phyloP scores from a whole-genome alignment of 2,888 invertebrate genomes.

The Colostygia pectinataria region DNA sequence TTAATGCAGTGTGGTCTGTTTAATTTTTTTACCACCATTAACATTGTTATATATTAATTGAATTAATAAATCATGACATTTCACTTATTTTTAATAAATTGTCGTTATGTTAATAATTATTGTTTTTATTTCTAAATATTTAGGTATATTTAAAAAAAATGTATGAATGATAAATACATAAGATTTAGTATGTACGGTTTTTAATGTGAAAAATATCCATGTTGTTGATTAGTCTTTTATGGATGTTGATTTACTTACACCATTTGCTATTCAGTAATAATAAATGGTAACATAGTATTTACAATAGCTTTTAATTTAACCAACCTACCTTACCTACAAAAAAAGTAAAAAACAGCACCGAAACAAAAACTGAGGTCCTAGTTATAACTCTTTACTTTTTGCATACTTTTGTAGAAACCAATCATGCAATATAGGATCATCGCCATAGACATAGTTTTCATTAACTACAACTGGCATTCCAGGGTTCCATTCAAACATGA shows the following conservation, averaged over 20 bases:
- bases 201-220: conserved; percentile 72
- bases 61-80: conserved; percentile 53
- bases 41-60: no score
- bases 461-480: conserved; percentile 54
- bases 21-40: no score
- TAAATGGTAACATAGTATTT: conserved; percentile 74
- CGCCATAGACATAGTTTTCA: conserved; percentile 55
- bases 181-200: conserved; percentile 61
- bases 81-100: conserved; percentile 64
- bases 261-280: conserved; percentile 80
- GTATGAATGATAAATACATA: conserved; percentile 54
- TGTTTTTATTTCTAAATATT: conserved; percentile 55
- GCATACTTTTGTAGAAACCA: conserved; percentile 61
- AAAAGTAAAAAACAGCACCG: no score
- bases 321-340: no score
- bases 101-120: conserved; percentile 60
- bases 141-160: conserved; percentile 60
- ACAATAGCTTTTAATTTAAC: conserved; percentile 31
- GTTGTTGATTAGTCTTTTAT: conserved; percentile 82
- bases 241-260: conserved; percentile 82
- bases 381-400: conserved; percentile 22
- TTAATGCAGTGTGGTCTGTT: background rate
- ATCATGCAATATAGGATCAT: conserved; percentile 64
- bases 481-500: conserved; percentile 66
- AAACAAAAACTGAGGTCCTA: no score